Base-by-base conservation (phyloP, 2,113 vertebrate species). In the Cricetomys ansorgei region DNA sequence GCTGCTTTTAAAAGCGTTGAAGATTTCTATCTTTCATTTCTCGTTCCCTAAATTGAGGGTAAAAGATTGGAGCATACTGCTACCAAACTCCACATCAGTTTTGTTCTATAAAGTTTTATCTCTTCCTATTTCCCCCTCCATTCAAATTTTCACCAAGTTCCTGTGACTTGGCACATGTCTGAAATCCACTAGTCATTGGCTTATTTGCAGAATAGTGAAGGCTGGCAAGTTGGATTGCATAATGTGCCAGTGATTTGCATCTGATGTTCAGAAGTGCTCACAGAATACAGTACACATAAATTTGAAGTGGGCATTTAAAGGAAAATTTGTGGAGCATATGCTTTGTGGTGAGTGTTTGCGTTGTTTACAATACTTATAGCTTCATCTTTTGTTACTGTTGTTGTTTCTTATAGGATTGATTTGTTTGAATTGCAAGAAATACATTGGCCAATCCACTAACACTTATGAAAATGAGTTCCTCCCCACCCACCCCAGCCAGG, bases 391-490 rank as follows among this genome's bases (percentile, higher is more conserved):
- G 57, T 27, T 25, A 37, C 15, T 86, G 43, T 59, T 62, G 48
- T 45, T 55, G 3, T 69, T 91, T 83, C 34, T 94, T 91, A 40
- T 13, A 88, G 5, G 15, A 73, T 59, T 23, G 21, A 76, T 83
- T 93, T n/a, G 55, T 85, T 96, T 86, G 50, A 84, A 34, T 73
- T 77, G 34, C 92, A 70, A 16, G 17, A 16, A 45, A 87, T 12
- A 73, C 88, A 69, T 29, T 95, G 50, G 50, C 62, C 72, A 85
- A 64, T 73, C 64, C 50, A 91, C 57, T 96, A 97, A 97, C 55
- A 0, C 1, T 43, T 88, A 48, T 23, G 67, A 92, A 86, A 76
- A 91, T 23, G 79, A 92, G 91, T 65, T 97, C 90, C 19, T n/a
- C n/a, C n/a, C n/a, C n/a, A n/a, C n/a, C n/a, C n/a, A n/a, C 43